Conservation (phyloP, 2,888 invertebrate genomes). For the Apantesis nais region DNA sequence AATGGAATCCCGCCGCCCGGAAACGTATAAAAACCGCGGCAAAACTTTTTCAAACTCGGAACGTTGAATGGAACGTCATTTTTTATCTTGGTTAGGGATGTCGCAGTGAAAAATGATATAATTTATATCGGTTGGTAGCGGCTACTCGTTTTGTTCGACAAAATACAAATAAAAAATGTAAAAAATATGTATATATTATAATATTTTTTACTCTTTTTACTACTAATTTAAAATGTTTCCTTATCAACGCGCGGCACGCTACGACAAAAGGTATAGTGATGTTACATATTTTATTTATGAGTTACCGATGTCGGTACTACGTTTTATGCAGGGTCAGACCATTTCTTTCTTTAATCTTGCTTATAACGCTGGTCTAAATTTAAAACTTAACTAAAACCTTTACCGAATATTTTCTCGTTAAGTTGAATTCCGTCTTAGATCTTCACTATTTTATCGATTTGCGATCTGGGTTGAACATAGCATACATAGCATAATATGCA, state of each 20-base stretch:
- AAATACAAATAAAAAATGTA: conserved; percentile 81
- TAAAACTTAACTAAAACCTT: not conserved
- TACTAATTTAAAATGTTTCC: conserved; percentile 86
- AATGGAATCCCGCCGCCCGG: conserved; percentile 80
- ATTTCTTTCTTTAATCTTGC: not conserved
- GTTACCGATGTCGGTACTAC: conserved; percentile 48
- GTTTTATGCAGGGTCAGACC: not conserved
- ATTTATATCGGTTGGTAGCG: conserved; percentile 83
- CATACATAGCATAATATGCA: no score
- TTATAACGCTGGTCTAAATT: not conserved
- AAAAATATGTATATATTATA: conserved; percentile 66
- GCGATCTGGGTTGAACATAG: not conserved
- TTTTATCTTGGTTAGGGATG: conserved; percentile 84
- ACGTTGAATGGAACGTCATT: conserved; percentile 82
- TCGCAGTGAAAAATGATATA: conserved; percentile 85
- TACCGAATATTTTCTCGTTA: not conserved
- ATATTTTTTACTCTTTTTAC: conserved; percentile 76
- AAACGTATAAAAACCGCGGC: conserved; percentile 85
- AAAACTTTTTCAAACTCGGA: conserved; percentile 82
- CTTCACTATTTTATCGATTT: not conserved
- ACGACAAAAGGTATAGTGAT: conserved; percentile 76
- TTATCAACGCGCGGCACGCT: conserved; percentile 83
- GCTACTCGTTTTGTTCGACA: conserved; percentile 85
- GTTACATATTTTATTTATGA: conserved; percentile 35
- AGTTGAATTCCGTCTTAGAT: not conserved